Evolutionary conservation across 2,888 invertebrate genomes (phyloP).

Genomic region (Nowickia ferox): DNA sequence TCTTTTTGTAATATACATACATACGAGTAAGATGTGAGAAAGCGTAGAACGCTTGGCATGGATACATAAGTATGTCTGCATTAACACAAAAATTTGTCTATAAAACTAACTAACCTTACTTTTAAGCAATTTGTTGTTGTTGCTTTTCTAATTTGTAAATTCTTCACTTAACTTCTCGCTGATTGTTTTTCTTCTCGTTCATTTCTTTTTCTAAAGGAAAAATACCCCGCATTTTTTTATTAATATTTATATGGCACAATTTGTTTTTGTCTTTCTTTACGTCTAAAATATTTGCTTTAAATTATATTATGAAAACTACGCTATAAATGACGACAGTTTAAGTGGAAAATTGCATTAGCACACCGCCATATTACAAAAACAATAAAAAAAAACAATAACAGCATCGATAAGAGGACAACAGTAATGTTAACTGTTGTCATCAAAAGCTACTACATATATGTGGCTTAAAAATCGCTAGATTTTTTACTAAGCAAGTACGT

Average conservation of each 20-base stretch:
- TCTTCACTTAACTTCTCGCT: conserved; percentile 26
- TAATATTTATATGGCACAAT: conserved; percentile 56
- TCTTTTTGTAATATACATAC: too few relatives aligned
- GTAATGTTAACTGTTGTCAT: background rate
- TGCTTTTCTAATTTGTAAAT: conserved; percentile 23
- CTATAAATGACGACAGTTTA: conserved; percentile 73
- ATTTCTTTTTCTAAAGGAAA: background rate
- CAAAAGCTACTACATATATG: too few relatives aligned
- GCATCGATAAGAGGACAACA: conserved; percentile 4
- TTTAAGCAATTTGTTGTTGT: background rate
- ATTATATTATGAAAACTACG: conserved; percentile 68
- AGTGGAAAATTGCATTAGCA: conserved; percentile 74
- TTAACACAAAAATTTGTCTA: too few relatives aligned
- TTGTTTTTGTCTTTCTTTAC: conserved; percentile 46
- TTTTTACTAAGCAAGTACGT: too few relatives aligned
- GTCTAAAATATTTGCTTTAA: conserved; percentile 61
- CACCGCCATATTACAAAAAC: conserved; percentile 48
- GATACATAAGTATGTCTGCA: background rate
- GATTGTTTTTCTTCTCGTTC: background rate
- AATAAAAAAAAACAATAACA: conserved; percentile 1
- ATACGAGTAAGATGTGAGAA: too few relatives aligned
- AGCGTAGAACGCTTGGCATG: background rate
- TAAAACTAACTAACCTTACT: background rate
- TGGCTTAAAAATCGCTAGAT: too few relatives aligned
- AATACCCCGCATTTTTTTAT: conserved; percentile 26